Base-by-base conservation (phyloP, 1,140 invertebrate species). In the Drosophila pseudoobscura region DNA sequence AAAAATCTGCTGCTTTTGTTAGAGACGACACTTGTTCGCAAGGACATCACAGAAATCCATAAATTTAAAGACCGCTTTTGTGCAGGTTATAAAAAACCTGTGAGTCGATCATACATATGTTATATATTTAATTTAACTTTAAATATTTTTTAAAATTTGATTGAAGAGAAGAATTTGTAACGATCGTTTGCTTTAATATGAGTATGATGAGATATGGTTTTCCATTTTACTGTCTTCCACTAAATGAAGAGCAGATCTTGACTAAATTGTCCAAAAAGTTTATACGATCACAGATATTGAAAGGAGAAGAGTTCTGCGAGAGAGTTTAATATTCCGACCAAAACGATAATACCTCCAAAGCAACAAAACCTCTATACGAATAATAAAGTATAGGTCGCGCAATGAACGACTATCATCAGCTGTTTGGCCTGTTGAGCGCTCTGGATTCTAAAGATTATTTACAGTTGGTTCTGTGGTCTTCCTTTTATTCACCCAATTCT, bases 11-110 rank as follows among this genome's bases (percentile, higher is more conserved):
- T 49, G 6, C 65, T 13, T 39, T 39, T 66, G 66, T 64, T 45
- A 47, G 56, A 62, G 62, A 44, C 75, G 73, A 89, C 68, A 89
- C 75, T 80, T 85, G 77, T 78, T 80, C 46, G 66, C 87, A 90
- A 90, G 87, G 87, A 90, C 87, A 90, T 50, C 59, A 31, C 61
- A 87, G 72, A 83, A 90, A 90, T 90, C 85, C 75, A 89, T 89
- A 89, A 89, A 89, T 89, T 80, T 80, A 65, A 78, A 89, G 80
- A 55, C 73, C 63, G 54, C 73, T 55, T 59, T 75, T 78, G 56
- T 66, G 78, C 69, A 65, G 55, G 69, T 55, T 64, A 56, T 75
- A 39, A 39, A 39, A 13, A 17, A 24, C 2, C 7, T 29, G 51
- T 7, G 6, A 6, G 6, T 29, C 29, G 6, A 1, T 29, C 6